A percentile compares a stretch with the other conserved stretches of the same genome.
Conservation (phyloP, 2,113 vertebrate genomes). For the Laticauda laticaudata region DNA sequence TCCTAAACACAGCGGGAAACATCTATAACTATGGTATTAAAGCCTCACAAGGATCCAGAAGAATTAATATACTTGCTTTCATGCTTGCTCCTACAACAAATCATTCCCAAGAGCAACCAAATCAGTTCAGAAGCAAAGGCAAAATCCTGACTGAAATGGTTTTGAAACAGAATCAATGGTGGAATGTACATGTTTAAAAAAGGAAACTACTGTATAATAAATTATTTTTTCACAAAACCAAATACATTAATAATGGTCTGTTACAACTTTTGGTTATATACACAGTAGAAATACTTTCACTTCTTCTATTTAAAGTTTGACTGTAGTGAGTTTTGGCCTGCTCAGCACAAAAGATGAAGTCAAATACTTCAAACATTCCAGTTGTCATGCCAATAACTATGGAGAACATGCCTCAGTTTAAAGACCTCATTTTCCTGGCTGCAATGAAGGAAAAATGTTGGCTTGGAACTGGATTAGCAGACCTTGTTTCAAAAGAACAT, state of each 20-base stretch:
- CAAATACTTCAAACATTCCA: conserved; percentile 5
- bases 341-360: conserved; percentile 3
- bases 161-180: not conserved
- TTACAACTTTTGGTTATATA: not conserved
- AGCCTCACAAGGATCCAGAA: not conserved
- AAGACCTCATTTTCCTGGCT: not conserved
- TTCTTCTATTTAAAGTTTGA: not conserved
- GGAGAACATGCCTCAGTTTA: not conserved
- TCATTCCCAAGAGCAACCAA: not conserved
- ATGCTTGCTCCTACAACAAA: not conserved
- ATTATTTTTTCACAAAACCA: not conserved
- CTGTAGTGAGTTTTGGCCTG: not conserved
- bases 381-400: not conserved
- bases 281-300: not conserved
- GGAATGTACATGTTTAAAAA: not conserved
- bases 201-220: not conserved
- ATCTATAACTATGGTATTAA: not conserved
- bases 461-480: not conserved
- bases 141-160: not conserved
- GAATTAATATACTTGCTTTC: not conserved
- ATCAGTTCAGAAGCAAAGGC: not conserved
- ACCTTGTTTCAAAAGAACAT: not conserved
- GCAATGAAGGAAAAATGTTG: not conserved
- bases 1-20: not conserved
- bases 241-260: not conserved